Evolutionary conservation across 2,888 invertebrate genomes (phyloP).

Genomic region (Mesorhabditis spiculigera): DNA sequence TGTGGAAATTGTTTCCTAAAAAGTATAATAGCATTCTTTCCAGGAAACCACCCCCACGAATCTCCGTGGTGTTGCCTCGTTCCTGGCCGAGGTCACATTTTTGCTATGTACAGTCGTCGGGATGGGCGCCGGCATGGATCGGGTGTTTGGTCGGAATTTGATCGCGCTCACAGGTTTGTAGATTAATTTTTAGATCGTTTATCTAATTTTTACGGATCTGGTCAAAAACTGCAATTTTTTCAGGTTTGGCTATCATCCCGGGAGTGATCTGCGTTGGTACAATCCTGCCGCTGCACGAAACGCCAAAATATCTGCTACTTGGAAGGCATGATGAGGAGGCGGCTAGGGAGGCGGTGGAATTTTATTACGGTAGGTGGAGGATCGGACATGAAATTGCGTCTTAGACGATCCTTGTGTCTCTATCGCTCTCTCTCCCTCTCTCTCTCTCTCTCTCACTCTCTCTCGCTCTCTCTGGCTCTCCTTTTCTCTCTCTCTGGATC

Average conservation of each 20-base stretch:
- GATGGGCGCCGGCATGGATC: not conserved
- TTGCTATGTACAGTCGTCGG: not conserved
- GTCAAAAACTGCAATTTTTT: too few species aligned
- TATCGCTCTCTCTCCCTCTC: too few species aligned
- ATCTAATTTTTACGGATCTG: too few species aligned
- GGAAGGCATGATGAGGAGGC: not conserved
- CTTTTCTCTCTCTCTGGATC: too few species aligned
- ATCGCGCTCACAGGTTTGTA: not conserved
- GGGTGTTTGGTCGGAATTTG: not conserved
- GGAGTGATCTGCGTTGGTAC: not conserved
- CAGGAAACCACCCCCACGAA: not conserved
- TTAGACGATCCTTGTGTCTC: too few species aligned
- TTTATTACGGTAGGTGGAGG: not conserved
- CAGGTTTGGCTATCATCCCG: not conserved
- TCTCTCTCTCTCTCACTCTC: too few species aligned
- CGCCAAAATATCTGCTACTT: conserved; percentile 1
- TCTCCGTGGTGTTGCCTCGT: not conserved
- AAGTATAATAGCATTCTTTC: not conserved
- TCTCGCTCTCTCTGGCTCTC: too few species aligned
- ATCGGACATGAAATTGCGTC: too few species aligned
- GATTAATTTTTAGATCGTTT: too few species aligned
- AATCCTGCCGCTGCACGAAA: not conserved
- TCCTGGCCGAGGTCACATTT: not conserved
- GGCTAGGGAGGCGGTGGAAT: not conserved
- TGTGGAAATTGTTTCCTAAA: too few species aligned